These are phyloP conservation scores for Corticium candelabrum DNA, from an alignment of 37 sponge, comb jelly and placozoan genomes.

Conservation along the genomic window DNA sequence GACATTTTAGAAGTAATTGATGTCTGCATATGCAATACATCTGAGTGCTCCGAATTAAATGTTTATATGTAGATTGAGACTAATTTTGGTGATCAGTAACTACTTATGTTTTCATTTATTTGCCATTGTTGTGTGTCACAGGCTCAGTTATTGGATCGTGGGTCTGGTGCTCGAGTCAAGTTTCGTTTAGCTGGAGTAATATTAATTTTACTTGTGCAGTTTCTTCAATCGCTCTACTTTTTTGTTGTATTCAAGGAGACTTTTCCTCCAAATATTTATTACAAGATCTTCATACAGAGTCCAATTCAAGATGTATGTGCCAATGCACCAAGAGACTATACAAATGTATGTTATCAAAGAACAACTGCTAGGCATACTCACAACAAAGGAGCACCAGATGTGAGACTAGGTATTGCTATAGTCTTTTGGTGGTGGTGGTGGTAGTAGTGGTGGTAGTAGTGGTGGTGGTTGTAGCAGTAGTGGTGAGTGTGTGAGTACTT, in stretches of 20 bases:
- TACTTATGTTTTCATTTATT: too few species aligned
- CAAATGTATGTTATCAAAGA: slow-evolving; percentile 36
- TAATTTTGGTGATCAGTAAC: too few species aligned
- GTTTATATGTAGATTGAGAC: too few species aligned
- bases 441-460: too few species aligned
- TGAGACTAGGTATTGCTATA: slow-evolving; percentile 1
- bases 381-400: slow-evolving; percentile 23
- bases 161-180: slow-evolving; percentile 57
- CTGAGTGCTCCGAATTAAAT: too few species aligned
- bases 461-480: too few species aligned
- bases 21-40: too few species aligned
- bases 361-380: slow-evolving; percentile 24
- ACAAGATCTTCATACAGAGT: slow-evolving; percentile 78
- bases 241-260: slow-evolving; percentile 21
- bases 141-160: slow-evolving; percentile 71
- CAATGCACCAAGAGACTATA: slow-evolving; percentile 83
- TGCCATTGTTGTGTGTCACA: too few species aligned
- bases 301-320: slow-evolving; percentile 81
- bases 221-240: neutral
- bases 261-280: slow-evolving; percentile 90
- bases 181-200: slow-evolving; percentile 92
- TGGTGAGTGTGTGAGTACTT: too few species aligned
- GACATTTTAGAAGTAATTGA: too few species aligned
- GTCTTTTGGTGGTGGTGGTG: too few species aligned
- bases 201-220: neutral